Conservation (phyloP, 2,888 invertebrate genomes). For the Aspidapion aeneum region DNA sequence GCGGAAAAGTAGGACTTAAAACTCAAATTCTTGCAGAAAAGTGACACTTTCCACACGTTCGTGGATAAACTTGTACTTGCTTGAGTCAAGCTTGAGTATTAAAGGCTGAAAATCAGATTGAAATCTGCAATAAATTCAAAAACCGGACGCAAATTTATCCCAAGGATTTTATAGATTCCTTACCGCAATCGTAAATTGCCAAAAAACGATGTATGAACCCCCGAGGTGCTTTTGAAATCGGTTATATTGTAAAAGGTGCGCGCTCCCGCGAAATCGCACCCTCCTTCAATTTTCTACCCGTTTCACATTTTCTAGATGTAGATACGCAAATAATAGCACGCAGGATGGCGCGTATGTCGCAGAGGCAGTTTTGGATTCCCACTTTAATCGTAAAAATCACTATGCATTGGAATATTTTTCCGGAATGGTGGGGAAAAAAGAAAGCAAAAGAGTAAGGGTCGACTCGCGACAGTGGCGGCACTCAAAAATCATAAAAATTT, state of each 20-base stretch:
- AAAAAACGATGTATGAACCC: conserved; percentile 36
- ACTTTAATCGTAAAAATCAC: conserved; percentile 51
- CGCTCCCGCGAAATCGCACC: conserved; percentile 26
- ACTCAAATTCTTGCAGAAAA: background rate
- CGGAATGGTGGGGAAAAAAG: conserved; percentile 32
- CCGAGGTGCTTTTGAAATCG: conserved; percentile 38
- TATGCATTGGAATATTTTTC: conserved; percentile 47
- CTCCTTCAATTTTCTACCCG: conserved; percentile 39
- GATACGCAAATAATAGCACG: conserved; percentile 39
- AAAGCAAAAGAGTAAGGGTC: conserved; percentile 11
- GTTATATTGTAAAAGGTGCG: conserved; percentile 26
- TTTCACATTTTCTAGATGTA: conserved; percentile 34
- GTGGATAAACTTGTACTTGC: no score
- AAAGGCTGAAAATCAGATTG: background rate
- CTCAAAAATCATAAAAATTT: no score
- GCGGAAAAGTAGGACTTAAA: background rate
- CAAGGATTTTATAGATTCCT: background rate
- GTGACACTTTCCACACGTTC: no score
- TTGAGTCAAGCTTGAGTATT: background rate
- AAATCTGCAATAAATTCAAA: background rate
- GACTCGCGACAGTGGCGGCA: conserved; percentile 16
- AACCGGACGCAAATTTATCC: background rate
- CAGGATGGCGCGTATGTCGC: conserved; percentile 28
- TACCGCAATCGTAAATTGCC: conserved; percentile 21
- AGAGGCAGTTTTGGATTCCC: conserved; percentile 39